A percentile compares a stretch with the other conserved stretches of the same genome.
phyloP scores from a whole-genome alignment of 2,888 invertebrate genomes.

The Nomada fabriciana region DNA sequence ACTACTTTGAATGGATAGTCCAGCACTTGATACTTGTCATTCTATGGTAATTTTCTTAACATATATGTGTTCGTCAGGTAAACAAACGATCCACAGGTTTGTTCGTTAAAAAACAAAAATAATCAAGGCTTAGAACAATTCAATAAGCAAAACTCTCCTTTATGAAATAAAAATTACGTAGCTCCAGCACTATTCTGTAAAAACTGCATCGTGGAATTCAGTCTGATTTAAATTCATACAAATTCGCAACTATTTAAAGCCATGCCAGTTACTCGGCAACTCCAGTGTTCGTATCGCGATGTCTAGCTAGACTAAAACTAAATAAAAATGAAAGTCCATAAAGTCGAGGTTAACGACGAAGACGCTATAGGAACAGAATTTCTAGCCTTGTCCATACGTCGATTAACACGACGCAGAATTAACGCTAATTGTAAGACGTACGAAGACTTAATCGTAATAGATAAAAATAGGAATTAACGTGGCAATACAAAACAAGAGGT shows the following conservation, averaged over 20 bases:
- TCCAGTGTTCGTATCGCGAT: not conserved
- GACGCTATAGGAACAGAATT: slow-evolving; percentile 30
- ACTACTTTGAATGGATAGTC: not conserved
- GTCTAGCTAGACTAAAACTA: not conserved
- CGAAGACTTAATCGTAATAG: slow-evolving; percentile 8
- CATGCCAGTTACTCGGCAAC: slow-evolving; percentile 1
- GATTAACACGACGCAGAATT: not conserved
- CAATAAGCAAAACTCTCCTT: not conserved
- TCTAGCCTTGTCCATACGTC: not conserved
- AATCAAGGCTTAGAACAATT: not conserved
- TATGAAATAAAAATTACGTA: not conserved
- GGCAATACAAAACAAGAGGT: not conserved
- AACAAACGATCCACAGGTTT: not conserved
- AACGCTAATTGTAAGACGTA: slow-evolving; percentile 3
- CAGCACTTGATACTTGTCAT: not conserved
- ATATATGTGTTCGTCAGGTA: not conserved
- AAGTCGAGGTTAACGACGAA: slow-evolving; percentile 9
- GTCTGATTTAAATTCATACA: not conserved
- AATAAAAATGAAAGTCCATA: slow-evolving; percentile 15
- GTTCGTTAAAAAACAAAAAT: not conserved
- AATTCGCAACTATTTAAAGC: not conserved
- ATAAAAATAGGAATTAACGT: slow-evolving; percentile 1
- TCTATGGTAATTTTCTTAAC: too few relatives aligned
- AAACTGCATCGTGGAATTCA: not conserved
- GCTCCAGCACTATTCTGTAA: not conserved